These are phyloP conservation scores for Epinephelus malabaricus DNA, from an alignment of 2,797 vertebrate genomes.

Conservation along the genomic window DNA sequence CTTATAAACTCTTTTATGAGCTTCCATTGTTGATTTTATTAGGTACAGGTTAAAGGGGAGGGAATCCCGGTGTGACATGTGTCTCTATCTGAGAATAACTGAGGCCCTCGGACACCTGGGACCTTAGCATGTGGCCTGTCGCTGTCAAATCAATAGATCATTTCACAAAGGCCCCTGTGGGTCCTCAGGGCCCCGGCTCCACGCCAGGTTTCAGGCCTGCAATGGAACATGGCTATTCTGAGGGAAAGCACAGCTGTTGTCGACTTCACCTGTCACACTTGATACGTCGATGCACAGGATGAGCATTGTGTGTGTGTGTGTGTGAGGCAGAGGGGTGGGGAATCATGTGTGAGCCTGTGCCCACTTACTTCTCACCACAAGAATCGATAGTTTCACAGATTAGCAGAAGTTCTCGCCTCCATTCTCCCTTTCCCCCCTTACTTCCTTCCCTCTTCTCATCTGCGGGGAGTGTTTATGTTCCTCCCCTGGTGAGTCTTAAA, in stretches of 20 bases:
- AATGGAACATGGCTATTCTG: conserved; percentile 68
- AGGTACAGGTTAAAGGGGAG: conserved; percentile 35
- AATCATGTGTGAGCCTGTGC: conserved; percentile 23
- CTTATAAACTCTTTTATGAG: conserved; percentile 42
- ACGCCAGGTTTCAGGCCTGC: conserved; percentile 32
- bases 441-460: conserved; percentile 37
- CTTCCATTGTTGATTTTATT: conserved; percentile 67
- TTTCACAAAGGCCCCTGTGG: conserved; percentile 53
- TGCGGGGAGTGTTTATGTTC: conserved; percentile 44
- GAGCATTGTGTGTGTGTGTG: neutral
- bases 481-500: conserved; percentile 52
- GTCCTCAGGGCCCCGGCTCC: conserved; percentile 23
- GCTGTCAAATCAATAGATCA: conserved; percentile 70
- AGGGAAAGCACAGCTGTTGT: conserved; percentile 78
- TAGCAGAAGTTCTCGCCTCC: neutral
- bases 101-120: conserved; percentile 52
- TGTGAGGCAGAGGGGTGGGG: neutral
- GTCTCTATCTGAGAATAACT: conserved; percentile 71
- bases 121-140: conserved; percentile 62
- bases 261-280: conserved; percentile 70
- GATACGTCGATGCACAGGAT: conserved; percentile 40
- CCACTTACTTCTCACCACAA: conserved; percentile 32
- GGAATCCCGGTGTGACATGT: conserved; percentile 29
- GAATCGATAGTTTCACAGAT: conserved; percentile 32
- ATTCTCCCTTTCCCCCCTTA: neutral